Percentiles rank a stretch among this genome's conserved stretches.
Conservation (phyloP, 2,797 vertebrate genomes). For the Saxicola maurus region DNA sequence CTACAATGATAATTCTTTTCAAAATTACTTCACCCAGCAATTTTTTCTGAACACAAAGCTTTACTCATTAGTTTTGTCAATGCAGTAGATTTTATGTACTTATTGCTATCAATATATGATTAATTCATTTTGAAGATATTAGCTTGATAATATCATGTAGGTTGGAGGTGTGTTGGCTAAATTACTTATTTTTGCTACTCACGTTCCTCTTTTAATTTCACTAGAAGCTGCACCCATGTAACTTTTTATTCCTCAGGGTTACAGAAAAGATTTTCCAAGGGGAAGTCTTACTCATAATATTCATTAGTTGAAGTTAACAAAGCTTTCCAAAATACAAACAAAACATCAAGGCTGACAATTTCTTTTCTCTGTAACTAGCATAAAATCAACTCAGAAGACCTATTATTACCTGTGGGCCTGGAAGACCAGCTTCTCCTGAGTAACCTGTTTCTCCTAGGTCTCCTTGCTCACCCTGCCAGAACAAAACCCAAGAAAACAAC, state of each 20-base stretch:
- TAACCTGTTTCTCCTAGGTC: constrained; percentile 66
- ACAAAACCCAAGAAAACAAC: not conserved
- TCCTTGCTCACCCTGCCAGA: constrained; percentile 75
- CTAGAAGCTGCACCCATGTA: not conserved
- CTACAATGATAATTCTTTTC: not conserved
- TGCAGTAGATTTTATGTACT: not conserved
- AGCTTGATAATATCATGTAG: not conserved
- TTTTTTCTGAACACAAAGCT: not conserved
- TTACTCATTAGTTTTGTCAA: not conserved
- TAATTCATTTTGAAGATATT: not conserved
- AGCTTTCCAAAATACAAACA: not conserved
- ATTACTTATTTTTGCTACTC: not conserved
- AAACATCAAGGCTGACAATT: not conserved
- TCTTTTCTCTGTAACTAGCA: not conserved
- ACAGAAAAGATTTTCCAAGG: not conserved
- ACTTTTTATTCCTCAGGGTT: not conserved
- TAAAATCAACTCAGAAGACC: not conserved
- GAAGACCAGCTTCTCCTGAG: constrained; percentile 69
- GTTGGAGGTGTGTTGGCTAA: not conserved
- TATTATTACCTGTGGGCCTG: constrained; percentile 75
- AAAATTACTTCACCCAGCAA: not conserved
- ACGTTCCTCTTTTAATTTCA: not conserved
- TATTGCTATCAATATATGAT: not conserved
- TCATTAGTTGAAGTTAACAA: not conserved
- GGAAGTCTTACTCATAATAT: not conserved